A percentile compares a stretch with the other conserved stretches of the same genome.
These are phyloP conservation scores for Labeo calbasu DNA, from an alignment of 2,797 vertebrate species.

Conservation along the genomic window DNA sequence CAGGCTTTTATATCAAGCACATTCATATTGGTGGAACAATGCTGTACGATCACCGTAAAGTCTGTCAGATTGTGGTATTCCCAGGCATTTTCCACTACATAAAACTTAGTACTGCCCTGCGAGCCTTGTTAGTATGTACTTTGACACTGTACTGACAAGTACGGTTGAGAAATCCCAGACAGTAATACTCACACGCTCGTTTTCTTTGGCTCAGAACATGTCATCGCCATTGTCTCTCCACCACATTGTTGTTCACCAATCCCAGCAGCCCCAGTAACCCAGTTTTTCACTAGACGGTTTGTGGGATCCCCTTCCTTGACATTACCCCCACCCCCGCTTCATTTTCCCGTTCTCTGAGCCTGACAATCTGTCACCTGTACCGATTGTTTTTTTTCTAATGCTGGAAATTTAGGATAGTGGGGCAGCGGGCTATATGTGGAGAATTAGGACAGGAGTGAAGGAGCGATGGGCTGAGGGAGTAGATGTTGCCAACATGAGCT, in stretches of 20 bases:
- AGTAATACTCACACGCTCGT: background rate
- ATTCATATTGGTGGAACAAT: background rate
- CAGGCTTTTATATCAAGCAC: background rate
- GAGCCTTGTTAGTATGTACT: constrained; percentile 9
- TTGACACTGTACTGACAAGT: constrained; percentile 16
- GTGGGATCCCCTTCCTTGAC: constrained; percentile 25
- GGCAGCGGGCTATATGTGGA: constrained; percentile 55
- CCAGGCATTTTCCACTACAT: background rate
- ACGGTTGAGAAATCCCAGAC: background rate
- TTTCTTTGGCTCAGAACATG: background rate
- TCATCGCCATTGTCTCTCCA: background rate
- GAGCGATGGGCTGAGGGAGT: constrained; percentile 27
- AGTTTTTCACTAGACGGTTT: background rate
- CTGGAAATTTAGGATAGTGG: constrained; percentile 59
- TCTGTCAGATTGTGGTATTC: background rate
- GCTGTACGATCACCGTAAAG: background rate
- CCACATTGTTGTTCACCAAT: constrained; percentile 16
- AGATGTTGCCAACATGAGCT: constrained; percentile 34
- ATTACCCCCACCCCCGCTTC: background rate
- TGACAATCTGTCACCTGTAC: constrained; percentile 29
- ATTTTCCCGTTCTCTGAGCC: background rate
- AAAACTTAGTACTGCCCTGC: background rate
- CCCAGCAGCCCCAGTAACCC: constrained; percentile 29
- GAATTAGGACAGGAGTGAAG: constrained; percentile 46
- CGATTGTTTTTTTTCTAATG: constrained; percentile 18